Percentiles rank a stretch among this genome's conserved stretches.
phyloP scores from a whole-genome alignment of 2,797 vertebrate genomes.

The Erithacus rubecula region DNA sequence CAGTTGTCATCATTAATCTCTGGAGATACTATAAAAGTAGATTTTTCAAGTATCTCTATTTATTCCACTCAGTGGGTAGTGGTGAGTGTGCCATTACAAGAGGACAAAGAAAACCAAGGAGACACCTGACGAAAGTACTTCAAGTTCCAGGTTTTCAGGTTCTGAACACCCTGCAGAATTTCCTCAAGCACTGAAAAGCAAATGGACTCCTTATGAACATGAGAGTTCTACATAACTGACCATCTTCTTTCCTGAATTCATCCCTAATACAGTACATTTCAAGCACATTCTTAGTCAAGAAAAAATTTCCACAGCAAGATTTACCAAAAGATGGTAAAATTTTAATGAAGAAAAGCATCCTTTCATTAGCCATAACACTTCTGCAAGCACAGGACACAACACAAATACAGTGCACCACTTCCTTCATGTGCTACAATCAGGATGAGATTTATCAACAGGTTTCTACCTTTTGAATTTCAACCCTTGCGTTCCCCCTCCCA shows the following conservation, averaged over 20 bases:
- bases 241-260: background rate
- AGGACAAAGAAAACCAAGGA: background rate
- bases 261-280: background rate
- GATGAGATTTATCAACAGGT: background rate
- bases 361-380: background rate
- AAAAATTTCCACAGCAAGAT: background rate
- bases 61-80: background rate
- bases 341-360: background rate
- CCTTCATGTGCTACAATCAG: background rate
- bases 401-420: background rate
- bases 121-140: background rate
- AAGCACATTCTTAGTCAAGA: background rate
- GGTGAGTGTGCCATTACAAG: background rate
- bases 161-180: background rate
- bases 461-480: background rate
- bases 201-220: accelerated
- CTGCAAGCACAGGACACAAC: background rate
- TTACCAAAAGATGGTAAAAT: background rate
- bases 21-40: background rate
- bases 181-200: background rate
- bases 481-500: background rate
- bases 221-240: background rate
- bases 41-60: background rate
- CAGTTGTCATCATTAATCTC: background rate
- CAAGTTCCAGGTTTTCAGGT: background rate